Conservation (phyloP, 2,113 vertebrate species). For the Cricetomys ansorgei region DNA sequence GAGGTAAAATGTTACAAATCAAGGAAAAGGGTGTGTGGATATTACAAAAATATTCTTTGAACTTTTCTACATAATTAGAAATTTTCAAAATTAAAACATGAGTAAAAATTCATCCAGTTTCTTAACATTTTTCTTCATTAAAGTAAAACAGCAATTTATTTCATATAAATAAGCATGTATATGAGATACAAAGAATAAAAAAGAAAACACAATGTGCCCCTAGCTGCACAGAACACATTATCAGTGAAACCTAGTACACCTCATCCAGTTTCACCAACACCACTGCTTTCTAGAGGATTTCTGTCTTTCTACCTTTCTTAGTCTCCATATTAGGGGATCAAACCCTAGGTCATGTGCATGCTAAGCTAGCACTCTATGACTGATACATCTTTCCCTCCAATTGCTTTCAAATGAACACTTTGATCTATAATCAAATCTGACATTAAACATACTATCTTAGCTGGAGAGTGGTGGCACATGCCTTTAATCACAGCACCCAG, state of each 20-base stretch:
- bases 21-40: neutral
- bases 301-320: neutral
- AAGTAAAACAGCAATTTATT: constrained; percentile 4
- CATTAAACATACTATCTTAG: neutral
- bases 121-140: constrained; percentile 12
- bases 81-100: constrained; percentile 19
- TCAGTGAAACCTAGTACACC: neutral
- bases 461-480: too few relatives aligned
- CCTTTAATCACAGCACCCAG: too few relatives aligned
- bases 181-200: neutral
- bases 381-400: neutral
- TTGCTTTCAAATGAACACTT: neutral
- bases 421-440: constrained; percentile 13
- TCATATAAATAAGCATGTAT: neutral
- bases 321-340: neutral
- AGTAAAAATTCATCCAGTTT: neutral
- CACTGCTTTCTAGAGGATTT: neutral
- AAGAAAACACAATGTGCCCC: neutral
- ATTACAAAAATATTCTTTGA: neutral
- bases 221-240: neutral
- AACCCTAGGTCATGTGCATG: neutral
- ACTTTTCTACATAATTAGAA: neutral
- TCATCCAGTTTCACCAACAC: neutral
- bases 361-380: neutral
- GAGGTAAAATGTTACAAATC: constrained; percentile 34